Evolutionary conservation across 2,113 vertebrate species (phyloP).

Genomic region (Hepsetus odoe): DNA sequence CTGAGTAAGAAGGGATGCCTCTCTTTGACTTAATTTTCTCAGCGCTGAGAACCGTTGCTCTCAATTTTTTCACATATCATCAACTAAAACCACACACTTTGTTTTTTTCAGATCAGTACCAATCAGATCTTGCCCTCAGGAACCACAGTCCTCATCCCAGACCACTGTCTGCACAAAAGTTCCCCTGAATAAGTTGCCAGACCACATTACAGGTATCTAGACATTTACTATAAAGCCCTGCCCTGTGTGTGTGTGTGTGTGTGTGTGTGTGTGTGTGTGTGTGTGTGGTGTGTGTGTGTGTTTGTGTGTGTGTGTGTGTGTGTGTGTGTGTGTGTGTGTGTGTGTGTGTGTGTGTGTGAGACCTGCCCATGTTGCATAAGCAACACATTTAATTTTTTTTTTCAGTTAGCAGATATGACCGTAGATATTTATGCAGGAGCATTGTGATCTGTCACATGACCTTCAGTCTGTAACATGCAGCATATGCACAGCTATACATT

Average conservation of each 20-base stretch:
- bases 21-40: background rate
- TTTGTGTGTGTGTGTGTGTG: background rate
- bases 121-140: background rate
- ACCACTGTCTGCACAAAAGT: background rate
- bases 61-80: background rate
- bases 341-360: no score
- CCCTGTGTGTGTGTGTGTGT: background rate
- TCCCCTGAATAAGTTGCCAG: conserved; percentile 22
- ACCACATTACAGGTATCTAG: conserved; percentile 10
- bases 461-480: no score
- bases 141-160: conserved; percentile 12
- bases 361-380: no score
- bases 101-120: background rate
- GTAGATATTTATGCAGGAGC: no score
- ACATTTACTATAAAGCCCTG: background rate
- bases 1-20: background rate
- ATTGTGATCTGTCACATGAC: no score
- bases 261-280: background rate
- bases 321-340: background rate
- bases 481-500: no score
- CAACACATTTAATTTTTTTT: no score
- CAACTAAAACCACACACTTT: conserved; percentile 17
- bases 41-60: background rate
- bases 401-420: no score
- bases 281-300: no score